phyloP scores from a whole-genome alignment of 2,888 invertebrate species.

The Habrosyne pyritoides region DNA sequence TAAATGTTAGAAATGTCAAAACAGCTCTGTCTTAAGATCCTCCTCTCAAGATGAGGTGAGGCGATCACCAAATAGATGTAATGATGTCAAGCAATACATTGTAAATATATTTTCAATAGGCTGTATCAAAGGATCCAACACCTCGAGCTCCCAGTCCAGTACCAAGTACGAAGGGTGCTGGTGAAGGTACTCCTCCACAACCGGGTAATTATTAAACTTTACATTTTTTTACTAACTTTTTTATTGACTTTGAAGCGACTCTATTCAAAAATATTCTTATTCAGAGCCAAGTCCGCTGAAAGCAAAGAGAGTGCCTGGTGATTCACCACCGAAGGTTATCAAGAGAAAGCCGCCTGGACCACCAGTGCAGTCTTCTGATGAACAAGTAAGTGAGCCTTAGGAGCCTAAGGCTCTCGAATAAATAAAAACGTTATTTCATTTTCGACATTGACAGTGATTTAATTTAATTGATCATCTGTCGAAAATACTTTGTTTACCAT shows the following conservation, averaged over 20 bases:
- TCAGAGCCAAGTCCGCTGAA: conserved; percentile 70
- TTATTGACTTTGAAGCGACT: neutral
- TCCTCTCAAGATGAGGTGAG: no score
- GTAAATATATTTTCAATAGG: conserved; percentile 19
- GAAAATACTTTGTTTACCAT: no score
- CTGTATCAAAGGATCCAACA: conserved; percentile 36
- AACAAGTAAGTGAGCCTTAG: conserved; percentile 50
- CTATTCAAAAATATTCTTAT: neutral
- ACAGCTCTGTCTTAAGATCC: no score
- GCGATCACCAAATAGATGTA: no score
- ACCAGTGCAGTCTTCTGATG: conserved; percentile 41
- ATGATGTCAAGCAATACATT: no score
- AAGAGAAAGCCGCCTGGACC: conserved; percentile 68
- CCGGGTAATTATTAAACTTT: conserved; percentile 35
- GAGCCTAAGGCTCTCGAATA: no score
- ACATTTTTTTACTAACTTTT: neutral
- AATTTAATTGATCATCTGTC: no score
- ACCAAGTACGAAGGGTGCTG: conserved; percentile 36
- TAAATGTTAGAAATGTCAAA: no score
- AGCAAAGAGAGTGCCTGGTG: conserved; percentile 62
- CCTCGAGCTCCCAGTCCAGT: conserved; percentile 50
- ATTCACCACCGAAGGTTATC: conserved; percentile 77
- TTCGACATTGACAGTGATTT: no score
- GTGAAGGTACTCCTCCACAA: conserved; percentile 33
- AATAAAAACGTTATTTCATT: no score